These are phyloP conservation scores for Peromyscus nudipes DNA, from an alignment of 2,797 vertebrate genomes.

Conservation along the genomic window DNA sequence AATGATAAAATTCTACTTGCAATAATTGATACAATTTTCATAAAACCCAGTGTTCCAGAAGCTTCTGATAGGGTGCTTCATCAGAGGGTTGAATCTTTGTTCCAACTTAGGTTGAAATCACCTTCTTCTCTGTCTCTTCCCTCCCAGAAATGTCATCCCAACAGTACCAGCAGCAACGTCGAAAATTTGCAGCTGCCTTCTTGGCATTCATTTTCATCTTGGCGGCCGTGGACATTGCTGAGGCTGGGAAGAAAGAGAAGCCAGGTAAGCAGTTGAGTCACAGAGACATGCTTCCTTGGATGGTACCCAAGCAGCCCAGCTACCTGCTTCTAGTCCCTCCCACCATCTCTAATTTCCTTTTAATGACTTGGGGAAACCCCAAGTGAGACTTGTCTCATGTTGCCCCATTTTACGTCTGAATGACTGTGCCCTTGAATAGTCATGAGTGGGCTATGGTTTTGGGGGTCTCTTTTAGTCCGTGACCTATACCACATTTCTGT, in stretches of 20 bases:
- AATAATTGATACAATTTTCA: not conserved
- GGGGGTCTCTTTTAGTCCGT: not conserved
- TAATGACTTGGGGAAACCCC: not conserved
- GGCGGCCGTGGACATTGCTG: constrained; percentile 86
- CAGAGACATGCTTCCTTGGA: not conserved
- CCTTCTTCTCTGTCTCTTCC: constrained; percentile 43
- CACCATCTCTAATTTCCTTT: not conserved
- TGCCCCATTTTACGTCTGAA: not conserved
- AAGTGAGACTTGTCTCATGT: not conserved
- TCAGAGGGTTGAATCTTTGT: not conserved
- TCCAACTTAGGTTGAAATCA: constrained; percentile 2
- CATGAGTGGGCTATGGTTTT: not conserved
- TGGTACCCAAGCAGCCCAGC: too few relatives aligned
- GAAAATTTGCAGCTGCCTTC: constrained; percentile 86
- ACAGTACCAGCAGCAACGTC: constrained; percentile 85
- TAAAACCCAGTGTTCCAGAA: not conserved
- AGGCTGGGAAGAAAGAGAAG: constrained; percentile 91
- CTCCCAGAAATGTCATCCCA: constrained; percentile 88
- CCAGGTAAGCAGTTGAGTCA: constrained; percentile 84
- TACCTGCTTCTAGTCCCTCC: not conserved
- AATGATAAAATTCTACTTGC: not conserved
- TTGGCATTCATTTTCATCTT: constrained; percentile 89
- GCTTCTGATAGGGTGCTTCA: not conserved
- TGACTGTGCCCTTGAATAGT: not conserved
- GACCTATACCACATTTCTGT: not conserved